Evolutionary conservation across 2,797 vertebrate genomes (phyloP).

Genomic region (Australoheros facetus): DNA sequence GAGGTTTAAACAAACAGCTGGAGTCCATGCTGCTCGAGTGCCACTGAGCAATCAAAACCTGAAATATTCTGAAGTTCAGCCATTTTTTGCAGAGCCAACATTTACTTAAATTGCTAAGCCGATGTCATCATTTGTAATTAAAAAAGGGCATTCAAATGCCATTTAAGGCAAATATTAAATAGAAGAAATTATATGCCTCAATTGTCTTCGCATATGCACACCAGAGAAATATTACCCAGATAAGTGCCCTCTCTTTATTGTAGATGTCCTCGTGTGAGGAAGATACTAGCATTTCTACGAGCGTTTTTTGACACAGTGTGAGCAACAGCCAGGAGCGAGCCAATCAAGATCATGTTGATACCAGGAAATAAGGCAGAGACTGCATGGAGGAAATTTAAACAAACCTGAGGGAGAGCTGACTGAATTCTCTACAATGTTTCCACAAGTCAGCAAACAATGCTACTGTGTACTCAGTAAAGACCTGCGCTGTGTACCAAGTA

Average conservation of each 20-base stretch:
- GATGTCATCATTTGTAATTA: too few relatives aligned
- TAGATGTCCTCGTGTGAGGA: background rate
- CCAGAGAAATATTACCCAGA: background rate
- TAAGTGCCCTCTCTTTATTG: background rate
- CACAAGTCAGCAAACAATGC: background rate
- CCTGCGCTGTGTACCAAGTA: background rate
- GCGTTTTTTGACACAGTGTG: background rate
- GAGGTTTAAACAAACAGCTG: too few relatives aligned
- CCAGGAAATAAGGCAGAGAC: background rate
- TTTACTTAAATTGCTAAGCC: too few relatives aligned
- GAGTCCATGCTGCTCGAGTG: too few relatives aligned
- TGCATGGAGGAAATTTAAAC: background rate
- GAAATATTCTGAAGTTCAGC: too few relatives aligned
- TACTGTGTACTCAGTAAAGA: background rate
- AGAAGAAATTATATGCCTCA: too few relatives aligned
- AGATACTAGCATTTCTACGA: background rate
- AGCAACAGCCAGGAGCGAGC: background rate
- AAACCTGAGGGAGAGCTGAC: background rate
- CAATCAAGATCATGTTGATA: background rate
- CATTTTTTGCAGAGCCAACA: too few relatives aligned
- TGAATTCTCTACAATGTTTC: background rate
- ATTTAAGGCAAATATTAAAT: too few relatives aligned
- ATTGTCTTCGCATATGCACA: background rate
- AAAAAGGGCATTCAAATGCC: too few relatives aligned
- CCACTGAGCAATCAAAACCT: too few relatives aligned